Evolutionary conservation across 2,888 invertebrate genomes (phyloP), one percentile per base, ranked within the genome.

Genomic region (Melipona beecheii): DNA sequence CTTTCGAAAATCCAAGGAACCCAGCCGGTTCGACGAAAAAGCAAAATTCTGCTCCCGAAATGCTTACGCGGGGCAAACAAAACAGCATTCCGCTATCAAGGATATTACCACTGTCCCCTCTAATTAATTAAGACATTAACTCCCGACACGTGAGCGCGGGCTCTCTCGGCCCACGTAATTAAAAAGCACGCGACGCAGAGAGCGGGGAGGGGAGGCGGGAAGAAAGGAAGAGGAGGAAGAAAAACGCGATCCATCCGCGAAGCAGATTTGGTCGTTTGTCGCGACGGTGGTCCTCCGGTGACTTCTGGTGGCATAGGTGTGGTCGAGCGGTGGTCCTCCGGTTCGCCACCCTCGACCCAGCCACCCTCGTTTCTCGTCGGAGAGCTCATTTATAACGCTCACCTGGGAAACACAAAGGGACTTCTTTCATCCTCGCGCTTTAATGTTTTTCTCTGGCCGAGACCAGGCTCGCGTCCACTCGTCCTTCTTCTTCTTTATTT

Each of bases 301-400:
- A 75, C 76, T 90, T 87, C 89, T 88, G 89, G 90, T 91, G 91
- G 92, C 92, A 91, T 93, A 93, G 93, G 92, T 93, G 93, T 93
- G 93, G 93, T 92, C 92, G 90, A 77, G 64, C 74, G 80, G 77
- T 87, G 52, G 87, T 88, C 90, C 89, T 87, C 82, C 78, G 84
- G 72, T 54, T 86, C 43, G 69, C 77, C 83, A 83, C 83, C 75
- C 83, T 76, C 74, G 78, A 86, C 81, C 81, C 83, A 79, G 66
- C 72, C 86, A 83, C 82, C 86, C 83, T 78, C 83, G 87, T 85
- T 31, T 77, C 86, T 82, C 80, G 78, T 77, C 71, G 52, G 86
- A 81, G 86, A 89, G 90, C 93, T 93, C 93, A 93, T 93, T 93
- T 93, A 93, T 93, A 93, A 93, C 91, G 89, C 92, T 92, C 92